Evolutionary conservation across 2,113 vertebrate species (phyloP), one percentile per base, ranked within the genome.

Genomic region (Podocnemis expansa): DNA sequence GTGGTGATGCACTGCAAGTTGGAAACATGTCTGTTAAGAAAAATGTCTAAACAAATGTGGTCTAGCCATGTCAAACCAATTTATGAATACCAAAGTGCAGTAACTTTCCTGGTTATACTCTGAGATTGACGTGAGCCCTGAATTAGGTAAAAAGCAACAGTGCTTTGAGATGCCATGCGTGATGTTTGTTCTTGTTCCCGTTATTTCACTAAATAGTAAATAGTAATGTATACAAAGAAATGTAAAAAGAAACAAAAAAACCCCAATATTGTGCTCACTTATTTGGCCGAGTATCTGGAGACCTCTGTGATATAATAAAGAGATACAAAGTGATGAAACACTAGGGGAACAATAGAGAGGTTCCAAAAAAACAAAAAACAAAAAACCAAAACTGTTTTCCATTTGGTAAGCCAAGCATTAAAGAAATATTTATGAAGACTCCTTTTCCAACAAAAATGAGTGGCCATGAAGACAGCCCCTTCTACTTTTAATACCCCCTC

Each of bases 361-460:
- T 73, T 89, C 93, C 84, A 93, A 95, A 92, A n/a, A n/a, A 75
- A n/a, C n/a, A n/a, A n/a, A n/a, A n/a, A n/a, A n/a, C n/a, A n/a
- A n/a, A n/a, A n/a, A n/a, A n/a, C n/a, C n/a, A n/a, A 95, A 90
- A 91, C 0, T 79, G 41, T 87, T 97, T 96, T 93, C 34, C 83
- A 88, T 55, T 91, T 96, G 51, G 91, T 54, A 89, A 85, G 84
- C 58, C 88, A 92, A 88, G 49, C 78, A 96, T 90, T 94, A 89
- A 96, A 89, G 90, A 95, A 96, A 91, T 89, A 88, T 95, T 73
- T 78, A 60, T 78, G 94, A 94, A 67, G 91, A 60, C 58, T 94
- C 41, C 84, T 89, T 95, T 94, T 97, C 94, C 95, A 96, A 93
- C 38, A 94, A 96, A 97, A 97, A 96, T 95, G 87, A 92, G 38